Evolutionary conservation across 2,888 invertebrate species (phyloP).

Genomic region (Tenthredo amoena): DNA sequence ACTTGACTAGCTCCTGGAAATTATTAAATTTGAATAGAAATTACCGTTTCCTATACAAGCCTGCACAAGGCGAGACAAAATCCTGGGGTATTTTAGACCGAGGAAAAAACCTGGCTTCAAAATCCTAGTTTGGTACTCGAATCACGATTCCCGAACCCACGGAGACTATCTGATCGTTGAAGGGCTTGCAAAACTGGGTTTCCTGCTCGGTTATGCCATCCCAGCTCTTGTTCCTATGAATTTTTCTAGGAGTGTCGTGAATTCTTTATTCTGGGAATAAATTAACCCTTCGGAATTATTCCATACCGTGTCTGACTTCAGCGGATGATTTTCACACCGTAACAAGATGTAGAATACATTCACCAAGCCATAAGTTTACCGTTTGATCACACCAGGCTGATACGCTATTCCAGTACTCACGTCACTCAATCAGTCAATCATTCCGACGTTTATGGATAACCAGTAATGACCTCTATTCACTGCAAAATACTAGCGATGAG

Average conservation of each 20-base stretch:
- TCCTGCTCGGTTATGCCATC: not conserved
- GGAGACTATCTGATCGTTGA: slow-evolving; percentile 22
- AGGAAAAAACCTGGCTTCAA: not conserved
- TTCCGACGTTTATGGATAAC: not conserved
- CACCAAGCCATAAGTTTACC: not conserved
- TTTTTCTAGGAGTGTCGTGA: slow-evolving; percentile 3
- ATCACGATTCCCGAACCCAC: slow-evolving; percentile 1
- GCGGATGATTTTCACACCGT: not conserved
- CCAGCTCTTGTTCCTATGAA: not conserved
- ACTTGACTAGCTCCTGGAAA: slow-evolving; percentile 32
- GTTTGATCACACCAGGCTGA: not conserved
- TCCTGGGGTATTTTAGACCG: not conserved
- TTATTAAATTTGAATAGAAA: slow-evolving; percentile 35
- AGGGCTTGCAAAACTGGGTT: slow-evolving; percentile 37
- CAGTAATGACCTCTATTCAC: not conserved
- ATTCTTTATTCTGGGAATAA: not conserved
- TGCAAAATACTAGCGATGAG: not conserved
- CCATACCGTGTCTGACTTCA: not conserved
- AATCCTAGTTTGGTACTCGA: not conserved
- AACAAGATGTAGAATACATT: not conserved
- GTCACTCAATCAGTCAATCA: slow-evolving; percentile 27
- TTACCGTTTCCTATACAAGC: not conserved
- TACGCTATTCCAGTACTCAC: not conserved
- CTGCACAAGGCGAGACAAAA: not conserved
- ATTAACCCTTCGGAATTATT: not conserved